Conservation (phyloP, 2,888 invertebrate species). For the Troides oblongomaculatus region DNA sequence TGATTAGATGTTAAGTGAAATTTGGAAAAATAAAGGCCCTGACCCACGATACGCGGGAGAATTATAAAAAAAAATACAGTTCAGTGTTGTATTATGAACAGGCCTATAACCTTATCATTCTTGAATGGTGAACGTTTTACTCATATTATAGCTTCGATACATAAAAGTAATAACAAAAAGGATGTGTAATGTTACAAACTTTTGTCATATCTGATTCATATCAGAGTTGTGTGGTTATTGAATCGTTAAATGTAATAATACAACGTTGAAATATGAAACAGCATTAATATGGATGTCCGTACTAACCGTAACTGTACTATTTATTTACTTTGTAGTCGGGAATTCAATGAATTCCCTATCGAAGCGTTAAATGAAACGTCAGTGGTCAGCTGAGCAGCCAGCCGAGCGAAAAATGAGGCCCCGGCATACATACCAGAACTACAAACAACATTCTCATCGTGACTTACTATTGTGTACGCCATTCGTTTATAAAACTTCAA, state of each 20-base stretch:
- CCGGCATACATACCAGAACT: conserved; percentile 2
- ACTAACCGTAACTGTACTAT: not conserved
- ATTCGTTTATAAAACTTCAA: no score
- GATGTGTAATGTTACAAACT: no score
- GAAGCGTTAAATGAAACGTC: conserved; percentile 10
- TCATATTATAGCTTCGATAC: no score
- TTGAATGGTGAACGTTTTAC: no score
- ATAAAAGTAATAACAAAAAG: no score
- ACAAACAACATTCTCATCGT: conserved; percentile 4
- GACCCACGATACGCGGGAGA: no score
- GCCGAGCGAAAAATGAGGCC: conserved; percentile 20
- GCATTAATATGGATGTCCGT: not conserved
- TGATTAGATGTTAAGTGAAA: no score
- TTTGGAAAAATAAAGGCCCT: no score
- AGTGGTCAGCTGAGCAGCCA: conserved; percentile 1
- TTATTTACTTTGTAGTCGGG: not conserved
- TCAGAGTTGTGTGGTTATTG: not conserved
- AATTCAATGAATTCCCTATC: conserved; percentile 9
- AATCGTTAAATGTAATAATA: not conserved
- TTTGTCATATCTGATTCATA: not conserved
- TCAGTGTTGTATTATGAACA: no score
- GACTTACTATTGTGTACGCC: not conserved
- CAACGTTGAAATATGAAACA: not conserved
- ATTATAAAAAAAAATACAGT: no score
- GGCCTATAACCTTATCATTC: no score